Percentiles rank a stretch among this genome's conserved stretches.
Evolutionary conservation across 2,113 vertebrate genomes (phyloP).

Genomic region (Dolichallabes microphthalmus): DNA sequence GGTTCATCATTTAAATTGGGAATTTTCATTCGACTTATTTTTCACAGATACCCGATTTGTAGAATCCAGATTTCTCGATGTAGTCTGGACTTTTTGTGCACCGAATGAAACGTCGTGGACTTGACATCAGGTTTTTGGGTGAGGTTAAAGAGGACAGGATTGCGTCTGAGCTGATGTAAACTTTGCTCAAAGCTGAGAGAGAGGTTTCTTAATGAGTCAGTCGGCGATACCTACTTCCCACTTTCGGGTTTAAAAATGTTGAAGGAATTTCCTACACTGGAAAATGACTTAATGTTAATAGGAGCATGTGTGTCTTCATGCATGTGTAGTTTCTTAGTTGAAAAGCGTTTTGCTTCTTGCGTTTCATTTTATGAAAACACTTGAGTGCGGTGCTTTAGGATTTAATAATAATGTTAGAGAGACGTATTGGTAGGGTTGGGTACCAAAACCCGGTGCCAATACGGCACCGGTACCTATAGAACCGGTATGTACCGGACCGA

Average conservation of each 20-base stretch:
- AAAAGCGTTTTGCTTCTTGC: background rate
- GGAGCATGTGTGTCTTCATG: background rate
- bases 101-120: background rate
- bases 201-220: background rate
- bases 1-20: background rate
- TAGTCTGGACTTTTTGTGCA: background rate
- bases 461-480: too few species aligned
- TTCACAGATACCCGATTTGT: background rate
- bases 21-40: background rate
- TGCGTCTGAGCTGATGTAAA: background rate
- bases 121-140: background rate
- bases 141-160: background rate
- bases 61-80: background rate
- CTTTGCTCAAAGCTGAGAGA: background rate
- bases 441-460: too few species aligned
- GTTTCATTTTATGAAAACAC: too few species aligned
- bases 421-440: too few species aligned
- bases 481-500: too few species aligned
- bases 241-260: background rate
- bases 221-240: background rate
- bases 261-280: background rate
- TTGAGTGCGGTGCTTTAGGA: too few species aligned
- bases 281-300: background rate
- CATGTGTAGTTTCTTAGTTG: background rate
- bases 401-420: too few species aligned